These are phyloP conservation scores for Phoxinus phoxinus DNA, from an alignment of 2,113 vertebrate species.

Conservation along the genomic window DNA sequence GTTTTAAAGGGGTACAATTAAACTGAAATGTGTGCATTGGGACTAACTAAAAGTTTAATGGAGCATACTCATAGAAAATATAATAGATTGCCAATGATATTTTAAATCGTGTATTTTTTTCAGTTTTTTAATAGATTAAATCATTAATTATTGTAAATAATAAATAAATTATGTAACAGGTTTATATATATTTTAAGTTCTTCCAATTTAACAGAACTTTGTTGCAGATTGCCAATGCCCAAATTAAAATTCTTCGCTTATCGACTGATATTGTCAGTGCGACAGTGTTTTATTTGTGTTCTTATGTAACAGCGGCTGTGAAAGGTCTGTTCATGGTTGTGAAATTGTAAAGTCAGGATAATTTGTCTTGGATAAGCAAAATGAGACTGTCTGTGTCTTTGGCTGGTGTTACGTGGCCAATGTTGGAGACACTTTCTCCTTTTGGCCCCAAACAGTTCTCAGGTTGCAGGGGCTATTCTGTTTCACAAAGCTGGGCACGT, in stretches of 20 bases:
- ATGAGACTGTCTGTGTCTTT: background rate
- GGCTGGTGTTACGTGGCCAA: slow-evolving; percentile 17
- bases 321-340: slow-evolving; percentile 4
- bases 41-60: too few species aligned
- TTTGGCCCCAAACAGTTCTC: background rate
- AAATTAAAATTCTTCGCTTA: background rate
- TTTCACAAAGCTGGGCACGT: slow-evolving; percentile 32
- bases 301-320: background rate
- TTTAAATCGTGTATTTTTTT: too few species aligned
- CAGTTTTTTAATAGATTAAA: too few species aligned
- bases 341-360: background rate
- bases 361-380: slow-evolving; percentile 5
- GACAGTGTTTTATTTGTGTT: background rate
- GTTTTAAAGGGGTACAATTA: background rate
- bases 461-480: slow-evolving; percentile 17
- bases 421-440: slow-evolving; percentile 12
- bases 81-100: too few species aligned
- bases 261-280: background rate
- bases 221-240: background rate
- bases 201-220: background rate
- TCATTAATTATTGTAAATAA: too few species aligned
- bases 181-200: too few species aligned
- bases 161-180: too few species aligned
- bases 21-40: too few species aligned
- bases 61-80: too few species aligned